phyloP scores from a whole-genome alignment of 2,797 vertebrate genomes.

The Dendrocincla tyrannina region DNA sequence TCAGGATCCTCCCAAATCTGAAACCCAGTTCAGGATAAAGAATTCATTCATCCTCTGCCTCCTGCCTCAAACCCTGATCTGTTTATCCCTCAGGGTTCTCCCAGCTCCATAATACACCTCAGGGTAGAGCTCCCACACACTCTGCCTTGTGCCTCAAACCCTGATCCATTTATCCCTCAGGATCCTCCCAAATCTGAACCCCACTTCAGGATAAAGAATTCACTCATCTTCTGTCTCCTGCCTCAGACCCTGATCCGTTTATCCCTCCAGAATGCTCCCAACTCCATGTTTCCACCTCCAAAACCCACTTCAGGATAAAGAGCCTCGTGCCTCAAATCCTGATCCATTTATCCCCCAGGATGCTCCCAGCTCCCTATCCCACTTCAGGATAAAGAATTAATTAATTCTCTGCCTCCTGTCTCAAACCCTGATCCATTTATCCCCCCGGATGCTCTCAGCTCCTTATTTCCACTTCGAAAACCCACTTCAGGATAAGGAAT shows the following conservation, averaged over 20 bases:
- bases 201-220: too few relatives aligned
- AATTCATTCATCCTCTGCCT: too few relatives aligned
- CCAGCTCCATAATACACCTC: not conserved
- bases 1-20: not conserved
- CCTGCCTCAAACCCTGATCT: not conserved
- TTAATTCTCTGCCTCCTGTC: not conserved
- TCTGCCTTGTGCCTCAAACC: too few relatives aligned
- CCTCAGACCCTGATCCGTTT: too few relatives aligned
- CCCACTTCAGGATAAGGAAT: not conserved
- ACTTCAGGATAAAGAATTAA: not conserved
- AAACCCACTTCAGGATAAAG: not conserved
- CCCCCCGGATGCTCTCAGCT: not conserved
- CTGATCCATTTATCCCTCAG: not conserved
- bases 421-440: not conserved
- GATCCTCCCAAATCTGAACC: not conserved
- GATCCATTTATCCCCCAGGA: not conserved
- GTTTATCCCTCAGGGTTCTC: not conserved
- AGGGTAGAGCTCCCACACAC: not conserved
- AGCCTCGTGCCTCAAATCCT: not conserved
- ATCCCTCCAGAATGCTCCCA: not conserved
- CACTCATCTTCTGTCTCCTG: too few relatives aligned
- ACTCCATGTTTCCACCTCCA: too few relatives aligned
- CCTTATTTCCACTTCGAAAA: not conserved
- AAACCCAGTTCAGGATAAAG: too few relatives aligned
- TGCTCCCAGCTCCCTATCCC: not conserved